These are phyloP conservation scores for Rhizomys pruinosus DNA, from an alignment of 2,113 vertebrate species.

Conservation along the genomic window DNA sequence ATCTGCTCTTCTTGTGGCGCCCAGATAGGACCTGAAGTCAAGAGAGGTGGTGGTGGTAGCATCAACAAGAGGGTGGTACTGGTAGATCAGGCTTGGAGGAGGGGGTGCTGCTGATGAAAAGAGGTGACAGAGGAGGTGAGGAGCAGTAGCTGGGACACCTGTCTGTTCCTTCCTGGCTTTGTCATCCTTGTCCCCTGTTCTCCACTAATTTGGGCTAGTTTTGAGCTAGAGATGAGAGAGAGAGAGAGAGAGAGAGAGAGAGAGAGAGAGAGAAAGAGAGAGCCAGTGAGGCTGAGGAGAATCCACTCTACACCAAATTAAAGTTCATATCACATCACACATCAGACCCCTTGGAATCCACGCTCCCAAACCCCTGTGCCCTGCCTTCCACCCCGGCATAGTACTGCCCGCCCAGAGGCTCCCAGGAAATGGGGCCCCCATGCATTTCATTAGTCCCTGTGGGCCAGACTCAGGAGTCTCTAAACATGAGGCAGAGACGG, in stretches of 20 bases:
- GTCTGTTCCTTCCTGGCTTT: background rate
- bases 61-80: background rate
- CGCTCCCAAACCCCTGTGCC: fast-evolving
- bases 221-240: background rate
- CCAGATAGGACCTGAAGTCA: background rate
- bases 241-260: fast-evolving
- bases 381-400: background rate
- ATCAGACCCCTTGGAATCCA: fast-evolving
- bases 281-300: background rate
- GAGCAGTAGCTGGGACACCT: background rate
- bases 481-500: background rate
- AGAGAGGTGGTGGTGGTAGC: background rate
- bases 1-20: too few species aligned
- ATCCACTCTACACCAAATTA: fast-evolving
- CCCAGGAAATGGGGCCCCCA: too few species aligned
- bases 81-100: background rate
- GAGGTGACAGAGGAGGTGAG: background rate
- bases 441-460: fast-evolving
- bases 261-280: background rate
- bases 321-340: fast-evolving
- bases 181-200: fast-evolving
- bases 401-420: background rate
- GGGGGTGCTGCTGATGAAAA: fast-evolving
- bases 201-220: background rate
- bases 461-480: background rate